Percentiles rank a stretch among this genome's conserved stretches.
Evolutionary conservation across 2,113 vertebrate species (phyloP).

Genomic region (Vulpes lagopus): DNA sequence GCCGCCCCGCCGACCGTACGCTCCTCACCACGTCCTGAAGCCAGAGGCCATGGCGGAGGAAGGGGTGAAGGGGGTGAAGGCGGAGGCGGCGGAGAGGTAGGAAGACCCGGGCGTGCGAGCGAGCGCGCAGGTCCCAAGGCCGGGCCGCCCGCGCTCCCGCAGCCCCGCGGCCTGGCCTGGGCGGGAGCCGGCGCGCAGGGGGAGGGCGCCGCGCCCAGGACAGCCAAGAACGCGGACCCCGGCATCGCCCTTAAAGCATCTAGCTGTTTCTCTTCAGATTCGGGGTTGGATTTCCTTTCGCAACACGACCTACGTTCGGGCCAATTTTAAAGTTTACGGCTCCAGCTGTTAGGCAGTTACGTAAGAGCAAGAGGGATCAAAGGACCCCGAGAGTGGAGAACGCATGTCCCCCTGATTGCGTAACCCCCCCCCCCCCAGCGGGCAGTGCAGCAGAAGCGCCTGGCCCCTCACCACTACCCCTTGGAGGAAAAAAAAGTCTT

Average conservation of each 20-base stretch:
- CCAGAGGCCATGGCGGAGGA: too few species aligned
- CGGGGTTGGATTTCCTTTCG: conserved; percentile 72
- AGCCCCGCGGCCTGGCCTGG: too few species aligned
- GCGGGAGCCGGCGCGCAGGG: too few species aligned
- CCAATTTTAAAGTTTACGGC: conserved; percentile 75
- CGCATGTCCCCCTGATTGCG: conserved; percentile 13
- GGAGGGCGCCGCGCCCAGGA: too few species aligned
- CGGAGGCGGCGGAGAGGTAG: too few species aligned
- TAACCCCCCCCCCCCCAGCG: not conserved
- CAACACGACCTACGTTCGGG: conserved; percentile 62
- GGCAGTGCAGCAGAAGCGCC: not conserved
- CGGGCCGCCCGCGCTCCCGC: too few species aligned
- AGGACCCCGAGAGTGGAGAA: conserved; percentile 65
- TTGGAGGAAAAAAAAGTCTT: not conserved
- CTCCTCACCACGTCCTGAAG: too few species aligned
- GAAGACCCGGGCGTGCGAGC: too few species aligned
- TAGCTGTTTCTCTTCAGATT: conserved; percentile 75
- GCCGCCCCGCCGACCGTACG: too few species aligned
- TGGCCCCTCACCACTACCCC: not conserved
- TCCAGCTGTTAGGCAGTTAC: conserved; percentile 79
- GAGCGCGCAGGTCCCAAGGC: too few species aligned
- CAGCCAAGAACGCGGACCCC: conserved; percentile 22
- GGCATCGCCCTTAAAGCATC: conserved; percentile 63
- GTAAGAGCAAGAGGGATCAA: conserved; percentile 76
- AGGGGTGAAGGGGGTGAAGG: too few species aligned